Evolutionary conservation across 2,797 vertebrate species (phyloP).

Genomic region (Todus mexicanus): DNA sequence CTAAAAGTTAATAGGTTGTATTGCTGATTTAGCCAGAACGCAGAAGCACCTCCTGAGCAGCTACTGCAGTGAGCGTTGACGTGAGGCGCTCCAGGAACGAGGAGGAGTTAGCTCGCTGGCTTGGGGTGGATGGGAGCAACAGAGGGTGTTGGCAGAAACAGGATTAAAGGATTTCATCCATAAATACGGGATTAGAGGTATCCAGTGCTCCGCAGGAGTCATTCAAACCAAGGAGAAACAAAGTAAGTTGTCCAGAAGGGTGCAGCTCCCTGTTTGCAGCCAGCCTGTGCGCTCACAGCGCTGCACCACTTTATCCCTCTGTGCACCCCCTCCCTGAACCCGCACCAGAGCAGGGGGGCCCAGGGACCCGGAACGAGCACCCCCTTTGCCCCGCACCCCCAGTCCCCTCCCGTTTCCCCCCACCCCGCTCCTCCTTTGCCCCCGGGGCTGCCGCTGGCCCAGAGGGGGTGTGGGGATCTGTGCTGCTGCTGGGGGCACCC

Average conservation of each 20-base stretch:
- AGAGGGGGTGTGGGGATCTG: neutral
- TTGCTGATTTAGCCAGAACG: neutral
- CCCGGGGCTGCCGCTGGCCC: neutral
- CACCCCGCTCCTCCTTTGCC: neutral
- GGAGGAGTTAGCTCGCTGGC: conserved; percentile 1
- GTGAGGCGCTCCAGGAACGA: neutral
- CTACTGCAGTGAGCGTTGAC: neutral
- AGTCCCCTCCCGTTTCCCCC: accelerated
- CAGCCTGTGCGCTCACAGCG: neutral
- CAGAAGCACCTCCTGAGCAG: neutral
- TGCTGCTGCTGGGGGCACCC: neutral
- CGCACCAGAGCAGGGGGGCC: neutral
- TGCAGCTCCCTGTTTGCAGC: neutral
- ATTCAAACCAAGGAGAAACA: conserved; percentile 27
- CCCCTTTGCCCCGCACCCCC: neutral
- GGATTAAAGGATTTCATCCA: conserved; percentile 44
- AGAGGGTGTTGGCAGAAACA: conserved; percentile 49
- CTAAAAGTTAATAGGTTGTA: neutral
- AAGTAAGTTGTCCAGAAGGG: neutral
- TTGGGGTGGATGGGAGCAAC: conserved; percentile 11
- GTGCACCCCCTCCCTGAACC: neutral
- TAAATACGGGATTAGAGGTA: conserved; percentile 32
- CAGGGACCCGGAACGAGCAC: neutral
- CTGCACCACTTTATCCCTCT: neutral
- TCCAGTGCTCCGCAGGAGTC: conserved; percentile 21